Conservation (phyloP, 30 jellyfish, hydroid and myxozoan genomes). For the Morbakka virulenta region DNA sequence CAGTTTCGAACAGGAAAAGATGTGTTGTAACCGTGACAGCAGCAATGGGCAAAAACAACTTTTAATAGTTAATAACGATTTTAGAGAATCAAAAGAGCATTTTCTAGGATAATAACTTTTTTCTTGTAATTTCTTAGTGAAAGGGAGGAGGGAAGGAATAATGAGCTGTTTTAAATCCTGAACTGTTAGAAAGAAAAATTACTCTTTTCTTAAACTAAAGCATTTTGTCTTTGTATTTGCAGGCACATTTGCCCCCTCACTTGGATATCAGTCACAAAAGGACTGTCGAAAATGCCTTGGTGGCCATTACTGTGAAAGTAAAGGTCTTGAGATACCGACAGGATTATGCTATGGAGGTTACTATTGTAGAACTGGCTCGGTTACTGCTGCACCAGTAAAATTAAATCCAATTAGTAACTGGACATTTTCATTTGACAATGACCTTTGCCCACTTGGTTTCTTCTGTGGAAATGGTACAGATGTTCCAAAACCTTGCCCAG, state of each 20-base stretch:
- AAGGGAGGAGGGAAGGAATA: too few relatives aligned
- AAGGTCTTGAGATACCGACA: slow-evolving; percentile 72
- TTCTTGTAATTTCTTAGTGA: too few relatives aligned
- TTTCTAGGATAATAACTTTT: too few relatives aligned
- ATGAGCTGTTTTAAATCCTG: too few relatives aligned
- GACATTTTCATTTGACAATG: slow-evolving; percentile 83
- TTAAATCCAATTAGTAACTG: slow-evolving; percentile 45
- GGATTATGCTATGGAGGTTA: slow-evolving; percentile 91
- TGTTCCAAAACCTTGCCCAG: slow-evolving; percentile 89
- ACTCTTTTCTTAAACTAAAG: neutral
- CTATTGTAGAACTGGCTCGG: slow-evolving; percentile 84
- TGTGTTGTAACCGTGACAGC: too few relatives aligned
- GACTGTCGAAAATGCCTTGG: slow-evolving; percentile 75
- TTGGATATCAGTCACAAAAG: slow-evolving; percentile 33
- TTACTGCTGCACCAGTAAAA: slow-evolving; percentile 73
- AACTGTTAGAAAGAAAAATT: too few relatives aligned
- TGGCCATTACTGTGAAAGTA: slow-evolving; percentile 61
- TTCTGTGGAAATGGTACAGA: slow-evolving; percentile 92
- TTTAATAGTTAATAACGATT: too few relatives aligned
- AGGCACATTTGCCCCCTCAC: slow-evolving; percentile 77
- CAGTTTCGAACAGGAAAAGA: too few relatives aligned
- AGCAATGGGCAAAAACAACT: too few relatives aligned
- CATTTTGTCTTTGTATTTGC: neutral
- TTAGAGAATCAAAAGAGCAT: too few relatives aligned
- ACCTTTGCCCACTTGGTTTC: slow-evolving; percentile 86